Evolutionary conservation across 1,140 invertebrate genomes (phyloP), one percentile per base, ranked within the genome.

Genomic region (Apocrypta bakeri): DNA sequence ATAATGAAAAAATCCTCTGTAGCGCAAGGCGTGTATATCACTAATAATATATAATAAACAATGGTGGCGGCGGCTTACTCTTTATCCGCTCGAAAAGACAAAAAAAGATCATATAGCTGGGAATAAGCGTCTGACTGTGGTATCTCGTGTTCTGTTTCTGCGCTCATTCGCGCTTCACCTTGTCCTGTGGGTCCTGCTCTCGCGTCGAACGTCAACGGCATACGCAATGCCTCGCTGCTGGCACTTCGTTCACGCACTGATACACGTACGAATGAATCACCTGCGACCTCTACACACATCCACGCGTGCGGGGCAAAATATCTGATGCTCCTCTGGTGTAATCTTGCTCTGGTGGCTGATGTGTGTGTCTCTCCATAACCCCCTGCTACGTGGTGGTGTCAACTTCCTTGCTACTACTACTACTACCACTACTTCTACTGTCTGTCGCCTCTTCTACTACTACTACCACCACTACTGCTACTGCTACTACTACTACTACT

Each of bases 41-140:
- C 86, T n/a, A 1, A 42, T 42, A 14, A 12, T 12, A 42, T 42
- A 42, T 42, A 12, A 4, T 37, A n/a, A 75, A 83, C 61, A 83
- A 86, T 89, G 90, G 90, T 91, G 90, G 88, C 88, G 87, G 90
- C 86, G 85, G 89, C 48, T 82, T 64, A 73, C 74, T 64, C 48
- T 56, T 56, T 56, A 56, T 56, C 48, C 48, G 48, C 48, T 21
- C 48, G 48, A 56, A 42, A 42, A 17, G 17, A 56, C 21, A 37
- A 37, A 37, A 37, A 37, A 37, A 37, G 9, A 37, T 9, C 33
- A 37, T 56, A 17, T 56, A 74, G 24, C 8, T 88, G 87, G 88
- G 88, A 85, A 87, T 86, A 56, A 56, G 48, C 89, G 88, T 90
- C 90, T 91, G 87, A 92, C 91, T 79, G 56, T 90, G 90, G 90